Base-by-base conservation (phyloP, 2,888 invertebrate species). In the Caenorhabditis becei region DNA sequence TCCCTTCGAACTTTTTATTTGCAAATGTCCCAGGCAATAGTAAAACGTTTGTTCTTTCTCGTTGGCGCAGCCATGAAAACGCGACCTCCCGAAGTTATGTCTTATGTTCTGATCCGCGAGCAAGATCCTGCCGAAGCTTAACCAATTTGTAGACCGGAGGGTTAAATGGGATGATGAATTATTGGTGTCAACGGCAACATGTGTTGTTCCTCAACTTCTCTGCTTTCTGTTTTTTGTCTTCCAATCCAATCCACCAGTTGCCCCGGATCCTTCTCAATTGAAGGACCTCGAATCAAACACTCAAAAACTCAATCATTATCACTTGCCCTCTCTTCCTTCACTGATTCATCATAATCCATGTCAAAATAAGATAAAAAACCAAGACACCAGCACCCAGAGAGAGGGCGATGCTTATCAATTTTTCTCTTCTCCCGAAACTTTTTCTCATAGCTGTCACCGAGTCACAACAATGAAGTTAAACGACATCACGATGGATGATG, bases 401-500 rank as follows among this genome's bases (percentile, higher is more conserved):
- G 66, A 59, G 49, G 51, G 66, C 41, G 32, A 53, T 41, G 58
- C 61, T 75, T 75, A 65, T 58, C 59, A 66, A 49, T 61, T 66
- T 65, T 61, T 49, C 35, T 51, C 59, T 35, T 16, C 51, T 23
- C 56, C 51, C 32, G 18, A 51, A 44, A 32, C 28, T 54, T 62
- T 74, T 41, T 66, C 44, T 66, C 66, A 53, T 47, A 61, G 58
- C 53, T 74, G 72, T 74, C 72, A 65, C 37, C 66, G 66, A 66
- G 75, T 75, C 75, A 75, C 75, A 75, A 75, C 75, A 75, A 75
- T 75, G 66, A 75, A 75, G 75, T 75, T 75, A 59, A 74, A 74
- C 74, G 51, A 74, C 74, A 74, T 74, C 59, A 51, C 74, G 74
- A 66, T 66, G 75, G 75, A 75, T 75, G 75, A 75, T 66, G 75